These are phyloP conservation scores for Sterrhoptilus dennistouni DNA, from an alignment of 2,113 vertebrate species.

Conservation along the genomic window DNA sequence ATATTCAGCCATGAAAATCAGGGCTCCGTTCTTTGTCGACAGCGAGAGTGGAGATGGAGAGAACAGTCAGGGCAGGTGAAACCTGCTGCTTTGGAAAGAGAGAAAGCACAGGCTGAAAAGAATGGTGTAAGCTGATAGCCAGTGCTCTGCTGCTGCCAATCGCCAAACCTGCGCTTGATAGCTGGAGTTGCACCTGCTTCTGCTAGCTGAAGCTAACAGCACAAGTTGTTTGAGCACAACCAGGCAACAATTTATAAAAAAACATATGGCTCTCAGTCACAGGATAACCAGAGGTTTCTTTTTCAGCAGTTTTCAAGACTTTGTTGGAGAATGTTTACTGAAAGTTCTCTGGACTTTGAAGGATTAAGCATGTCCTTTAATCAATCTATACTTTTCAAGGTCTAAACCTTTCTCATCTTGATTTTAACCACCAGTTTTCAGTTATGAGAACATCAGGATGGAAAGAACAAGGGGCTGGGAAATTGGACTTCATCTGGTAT, in stretches of 20 bases:
- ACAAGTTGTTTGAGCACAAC: not conserved
- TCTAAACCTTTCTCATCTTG: not conserved
- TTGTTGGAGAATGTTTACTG: not conserved
- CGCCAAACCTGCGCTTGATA: not conserved
- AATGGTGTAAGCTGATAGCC: not conserved
- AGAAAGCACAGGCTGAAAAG: not conserved
- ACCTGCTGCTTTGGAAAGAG: not conserved
- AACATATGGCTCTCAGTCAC: not conserved
- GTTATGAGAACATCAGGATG: not conserved
- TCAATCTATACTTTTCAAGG: not conserved
- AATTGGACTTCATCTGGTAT: not conserved
- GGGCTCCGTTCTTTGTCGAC: conserved; percentile 77
- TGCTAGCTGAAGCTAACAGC: not conserved
- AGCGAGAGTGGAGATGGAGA: conserved; percentile 79
- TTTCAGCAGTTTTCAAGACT: not conserved
- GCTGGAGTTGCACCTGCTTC: not conserved
- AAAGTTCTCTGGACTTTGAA: not conserved
- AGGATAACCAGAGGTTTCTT: not conserved
- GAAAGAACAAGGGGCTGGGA: not conserved
- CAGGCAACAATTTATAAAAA: not conserved
- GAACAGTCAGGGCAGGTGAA: conserved; percentile 1
- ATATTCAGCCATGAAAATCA: conserved; percentile 86
- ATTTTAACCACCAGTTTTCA: not conserved
- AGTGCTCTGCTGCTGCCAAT: not conserved
- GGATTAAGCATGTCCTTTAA: not conserved